These are phyloP conservation scores for Perca flavescens DNA, from an alignment of 2,113 vertebrate species.

Conservation along the genomic window DNA sequence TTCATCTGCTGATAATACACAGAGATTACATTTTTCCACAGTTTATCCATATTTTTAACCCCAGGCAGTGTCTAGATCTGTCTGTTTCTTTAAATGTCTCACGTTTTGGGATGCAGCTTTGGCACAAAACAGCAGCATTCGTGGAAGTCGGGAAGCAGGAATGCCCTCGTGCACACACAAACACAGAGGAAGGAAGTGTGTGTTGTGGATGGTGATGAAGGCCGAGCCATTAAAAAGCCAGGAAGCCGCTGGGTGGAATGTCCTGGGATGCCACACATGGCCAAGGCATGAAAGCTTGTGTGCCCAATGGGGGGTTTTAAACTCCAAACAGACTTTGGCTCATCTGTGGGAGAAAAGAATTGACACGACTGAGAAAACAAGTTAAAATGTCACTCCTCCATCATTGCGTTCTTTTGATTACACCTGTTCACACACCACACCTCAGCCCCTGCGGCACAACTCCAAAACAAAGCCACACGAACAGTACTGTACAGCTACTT, in stretches of 20 bases:
- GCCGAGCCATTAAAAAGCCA: conserved; percentile 62
- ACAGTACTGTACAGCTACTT: not conserved
- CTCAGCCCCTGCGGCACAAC: not conserved
- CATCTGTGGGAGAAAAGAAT: conserved; percentile 4
- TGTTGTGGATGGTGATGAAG: conserved; percentile 62
- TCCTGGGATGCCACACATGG: conserved; percentile 58
- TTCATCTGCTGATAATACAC: not conserved
- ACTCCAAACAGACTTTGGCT: conserved; percentile 22
- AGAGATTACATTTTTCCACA: not conserved
- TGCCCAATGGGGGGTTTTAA: conserved; percentile 12
- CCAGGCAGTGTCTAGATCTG: not conserved
- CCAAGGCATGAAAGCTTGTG: conserved; percentile 8
- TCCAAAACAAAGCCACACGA: conserved; percentile 10
- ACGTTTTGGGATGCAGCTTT: conserved; percentile 12
- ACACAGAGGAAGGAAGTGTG: conserved; percentile 66
- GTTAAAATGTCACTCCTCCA: not conserved
- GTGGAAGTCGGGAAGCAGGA: conserved; percentile 57
- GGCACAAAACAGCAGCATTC: conserved; percentile 41
- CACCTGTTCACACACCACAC: conserved; percentile 27
- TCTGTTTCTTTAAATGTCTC: conserved; percentile 23
- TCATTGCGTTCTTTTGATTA: not conserved
- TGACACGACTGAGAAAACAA: not conserved
- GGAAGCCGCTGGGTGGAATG: conserved; percentile 65
- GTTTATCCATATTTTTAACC: not conserved
- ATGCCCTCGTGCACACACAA: conserved; percentile 47